Evolutionary conservation across 2,888 invertebrate genomes (phyloP), one percentile per base, ranked within the genome.

Genomic region (Erpobdella octoculata): DNA sequence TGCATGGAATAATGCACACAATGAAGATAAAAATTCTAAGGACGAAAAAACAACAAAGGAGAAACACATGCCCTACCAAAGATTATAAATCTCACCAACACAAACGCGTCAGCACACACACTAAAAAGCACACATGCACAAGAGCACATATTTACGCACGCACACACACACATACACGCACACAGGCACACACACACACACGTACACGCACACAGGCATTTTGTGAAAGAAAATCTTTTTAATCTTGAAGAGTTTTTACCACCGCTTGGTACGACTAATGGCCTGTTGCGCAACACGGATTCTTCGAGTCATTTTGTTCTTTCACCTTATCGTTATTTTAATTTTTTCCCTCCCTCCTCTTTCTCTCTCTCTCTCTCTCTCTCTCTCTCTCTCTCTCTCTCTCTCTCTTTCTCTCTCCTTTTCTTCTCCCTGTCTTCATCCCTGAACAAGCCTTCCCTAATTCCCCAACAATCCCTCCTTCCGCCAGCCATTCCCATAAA

Each of bases 331-430:
- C 37, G 21, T 66, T 25, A 9, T 6, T 66, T 25, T 41, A 35
- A 37, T 9, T 41, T 25, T 25, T 25, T 66, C n/a, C 37, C 66
- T 38, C 41, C 38, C 37, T 18, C 37, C 38, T 38, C 41, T 66
- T 1, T 66, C 25, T 66, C 9, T 66, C 41, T 41, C 9, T 66
- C 66, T 66, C 35, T 66, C 66, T 66, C 6, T 41, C 41, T 41
- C 2, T 38, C 37, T 66, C 9, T 66, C 8, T 66, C 66, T 65
- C 38, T 65, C 4, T 65, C 12, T 37, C 66, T 65, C 31, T 37
- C 66, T 65, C 38, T 65, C 2, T 65, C 21, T 59, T 21, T 59
- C 61, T 59, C 61, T 65, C 65, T 65, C 2, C 36, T 2, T 65
- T 36, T 65, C 4, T 33, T 2, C 36, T 2, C 36, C 36, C 6